A percentile compares a stretch with the other conserved stretches of the same genome.
These are phyloP conservation scores for Syncerus caffer DNA, from an alignment of 2,797 vertebrate species.

Conservation along the genomic window DNA sequence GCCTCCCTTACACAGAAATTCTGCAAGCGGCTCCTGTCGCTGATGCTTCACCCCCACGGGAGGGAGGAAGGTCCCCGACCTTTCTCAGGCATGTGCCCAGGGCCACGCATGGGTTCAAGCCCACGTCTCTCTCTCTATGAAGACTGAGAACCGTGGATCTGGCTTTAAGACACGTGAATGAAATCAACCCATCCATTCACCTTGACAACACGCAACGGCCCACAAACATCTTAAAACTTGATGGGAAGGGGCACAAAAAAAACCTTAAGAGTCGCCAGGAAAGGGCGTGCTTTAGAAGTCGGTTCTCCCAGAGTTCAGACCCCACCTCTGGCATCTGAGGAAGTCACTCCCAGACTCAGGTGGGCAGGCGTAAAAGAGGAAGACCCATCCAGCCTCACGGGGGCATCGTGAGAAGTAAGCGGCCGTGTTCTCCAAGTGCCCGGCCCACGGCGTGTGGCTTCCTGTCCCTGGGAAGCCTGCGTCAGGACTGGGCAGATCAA, in stretches of 20 bases:
- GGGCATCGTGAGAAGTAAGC: background rate
- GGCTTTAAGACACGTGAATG: background rate
- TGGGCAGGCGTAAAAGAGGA: background rate
- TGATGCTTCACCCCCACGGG: background rate
- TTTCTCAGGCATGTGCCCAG: background rate
- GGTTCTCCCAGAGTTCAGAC: too few relatives aligned
- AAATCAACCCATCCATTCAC: background rate
- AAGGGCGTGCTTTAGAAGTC: background rate
- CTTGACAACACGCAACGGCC: background rate
- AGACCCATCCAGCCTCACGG: background rate
- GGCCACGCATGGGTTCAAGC: background rate
- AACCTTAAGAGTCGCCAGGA: too few relatives aligned
- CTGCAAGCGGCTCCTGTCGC: background rate
- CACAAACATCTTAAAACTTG: background rate
- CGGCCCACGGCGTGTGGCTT: accelerated
- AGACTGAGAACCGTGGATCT: background rate
- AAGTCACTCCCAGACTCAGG: background rate
- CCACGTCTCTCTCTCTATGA: background rate
- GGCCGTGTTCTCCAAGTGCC: background rate
- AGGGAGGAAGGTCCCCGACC: background rate
- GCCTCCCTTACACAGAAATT: background rate
- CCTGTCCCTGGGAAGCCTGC: accelerated
- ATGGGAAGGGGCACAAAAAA: background rate
- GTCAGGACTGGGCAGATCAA: background rate
- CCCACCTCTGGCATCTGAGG: background rate